Base-by-base conservation (phyloP, 2,888 invertebrate species). In the Hetaerina titia region DNA sequence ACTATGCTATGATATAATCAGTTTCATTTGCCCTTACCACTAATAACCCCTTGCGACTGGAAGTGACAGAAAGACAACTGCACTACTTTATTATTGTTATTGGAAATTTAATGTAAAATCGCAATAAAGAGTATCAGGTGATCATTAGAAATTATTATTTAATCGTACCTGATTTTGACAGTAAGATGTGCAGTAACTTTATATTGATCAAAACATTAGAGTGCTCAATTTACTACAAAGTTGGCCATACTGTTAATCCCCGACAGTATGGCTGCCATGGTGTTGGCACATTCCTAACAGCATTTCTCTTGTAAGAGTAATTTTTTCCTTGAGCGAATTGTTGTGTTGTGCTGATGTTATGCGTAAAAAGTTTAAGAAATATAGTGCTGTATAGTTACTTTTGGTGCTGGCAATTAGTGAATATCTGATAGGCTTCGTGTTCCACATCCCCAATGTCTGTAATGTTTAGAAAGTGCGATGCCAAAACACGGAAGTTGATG, bases 401-500 rank as follows among this genome's bases (percentile, higher is more conserved):
- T n/a, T 56, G 69, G 22, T 69, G 92, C 31, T 69, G 57, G 69
- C 56, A 56, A 13, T 69, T 22, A 13, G 56, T 57, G 25, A 69
- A 56, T 92, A 22, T 69, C 69, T 22, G 56, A 22, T 22, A 69
- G 45, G 56, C 6, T 22, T 45, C 56, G 31, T 11, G 22, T 56
- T 92, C n/a, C 25, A 57, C 31, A 69, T 92, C 31, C 56, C 22
- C 74, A 25, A 56, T 74, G 92, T 92, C 92, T 64, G 64, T 56
- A 92, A 89, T 92, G 92, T 92, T 92, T 92, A 92, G 92, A 92
- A 92, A 92, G 92, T 92, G 92, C 92, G 92, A 92, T 74, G 92
- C 92, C 92, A 92, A 92, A 92, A 92, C 92, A 92, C 92, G 92
- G 92, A 92, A 92, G 92, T 92, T 74, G 92, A 92, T 92, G 92